Evolutionary conservation across 92 coral and sea anemone species (phyloP).

Genomic region (Epizoanthus rinbou): DNA sequence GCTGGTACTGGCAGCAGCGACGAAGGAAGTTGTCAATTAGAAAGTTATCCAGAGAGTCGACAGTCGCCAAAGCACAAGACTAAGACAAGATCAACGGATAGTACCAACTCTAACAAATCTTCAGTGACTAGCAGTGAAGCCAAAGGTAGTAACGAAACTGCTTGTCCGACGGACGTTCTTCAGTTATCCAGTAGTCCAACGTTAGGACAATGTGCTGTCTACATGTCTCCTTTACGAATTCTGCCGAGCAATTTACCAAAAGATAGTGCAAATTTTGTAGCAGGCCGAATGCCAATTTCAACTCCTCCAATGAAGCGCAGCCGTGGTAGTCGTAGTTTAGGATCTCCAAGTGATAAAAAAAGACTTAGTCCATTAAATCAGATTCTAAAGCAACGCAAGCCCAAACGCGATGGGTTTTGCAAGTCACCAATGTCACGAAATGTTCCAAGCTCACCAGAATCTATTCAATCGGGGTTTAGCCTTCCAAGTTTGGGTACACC

Average conservation of each 20-base stretch:
- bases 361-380: constrained; percentile 91
- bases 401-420: constrained; percentile 46
- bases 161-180: constrained; percentile 30
- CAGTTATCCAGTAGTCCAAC: neutral
- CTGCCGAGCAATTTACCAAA: constrained; percentile 13
- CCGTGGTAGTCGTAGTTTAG: constrained; percentile 42
- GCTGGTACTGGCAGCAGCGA: neutral
- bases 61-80: neutral
- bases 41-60: neutral
- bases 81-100: neutral
- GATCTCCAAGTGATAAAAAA: constrained; percentile 61
- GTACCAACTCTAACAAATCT: neutral
- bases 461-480: constrained; percentile 13
- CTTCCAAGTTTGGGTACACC: neutral
- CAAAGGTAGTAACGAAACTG: neutral
- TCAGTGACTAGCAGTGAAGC: neutral
- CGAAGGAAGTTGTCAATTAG: too few relatives aligned
- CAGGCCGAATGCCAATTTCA: neutral
- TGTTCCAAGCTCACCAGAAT: constrained; percentile 16
- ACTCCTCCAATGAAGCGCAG: constrained; percentile 61
- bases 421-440: constrained; percentile 48
- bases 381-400: constrained; percentile 90
- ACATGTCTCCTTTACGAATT: constrained; percentile 7
- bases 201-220: neutral
- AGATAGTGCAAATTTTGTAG: neutral